Conservation (phyloP, 2,113 vertebrate genomes). For the Pica pica region DNA sequence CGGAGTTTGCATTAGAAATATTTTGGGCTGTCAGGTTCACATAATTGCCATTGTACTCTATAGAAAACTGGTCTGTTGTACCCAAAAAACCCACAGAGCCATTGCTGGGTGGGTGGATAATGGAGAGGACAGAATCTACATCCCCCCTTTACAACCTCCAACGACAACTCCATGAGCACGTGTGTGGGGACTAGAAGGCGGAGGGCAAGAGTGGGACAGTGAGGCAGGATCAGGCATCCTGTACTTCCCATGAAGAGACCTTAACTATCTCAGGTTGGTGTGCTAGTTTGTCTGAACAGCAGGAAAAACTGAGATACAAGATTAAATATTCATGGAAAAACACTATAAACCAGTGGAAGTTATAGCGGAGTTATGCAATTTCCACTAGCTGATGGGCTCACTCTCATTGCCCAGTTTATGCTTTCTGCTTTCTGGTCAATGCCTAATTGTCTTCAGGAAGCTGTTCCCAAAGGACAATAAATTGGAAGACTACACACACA, state of each 20-base stretch:
- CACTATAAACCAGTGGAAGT: not conserved
- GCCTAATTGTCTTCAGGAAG: not conserved
- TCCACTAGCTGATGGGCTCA: not conserved
- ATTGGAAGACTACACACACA: not conserved
- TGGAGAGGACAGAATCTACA: not conserved
- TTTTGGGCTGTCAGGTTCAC: not conserved
- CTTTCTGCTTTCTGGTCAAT: not conserved
- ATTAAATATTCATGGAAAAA: not conserved
- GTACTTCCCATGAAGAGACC: not conserved
- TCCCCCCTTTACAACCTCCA: not conserved
- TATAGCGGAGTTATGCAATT: not conserved
- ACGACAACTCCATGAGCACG: fast-evolving
- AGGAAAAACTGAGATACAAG: not conserved
- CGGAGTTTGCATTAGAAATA: not conserved
- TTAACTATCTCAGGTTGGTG: not conserved
- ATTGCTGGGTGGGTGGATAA: not conserved
- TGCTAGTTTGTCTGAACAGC: not conserved
- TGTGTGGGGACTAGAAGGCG: not conserved
- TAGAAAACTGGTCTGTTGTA: not conserved
- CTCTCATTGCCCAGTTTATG: not conserved
- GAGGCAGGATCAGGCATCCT: not conserved
- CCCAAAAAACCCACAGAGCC: not conserved
- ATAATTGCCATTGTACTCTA: not conserved
- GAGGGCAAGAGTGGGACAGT: not conserved
- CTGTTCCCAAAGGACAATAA: not conserved